Evolutionary conservation across 2,113 vertebrate species (phyloP), one percentile per base, ranked within the genome.

Genomic region (Tichodroma muraria): DNA sequence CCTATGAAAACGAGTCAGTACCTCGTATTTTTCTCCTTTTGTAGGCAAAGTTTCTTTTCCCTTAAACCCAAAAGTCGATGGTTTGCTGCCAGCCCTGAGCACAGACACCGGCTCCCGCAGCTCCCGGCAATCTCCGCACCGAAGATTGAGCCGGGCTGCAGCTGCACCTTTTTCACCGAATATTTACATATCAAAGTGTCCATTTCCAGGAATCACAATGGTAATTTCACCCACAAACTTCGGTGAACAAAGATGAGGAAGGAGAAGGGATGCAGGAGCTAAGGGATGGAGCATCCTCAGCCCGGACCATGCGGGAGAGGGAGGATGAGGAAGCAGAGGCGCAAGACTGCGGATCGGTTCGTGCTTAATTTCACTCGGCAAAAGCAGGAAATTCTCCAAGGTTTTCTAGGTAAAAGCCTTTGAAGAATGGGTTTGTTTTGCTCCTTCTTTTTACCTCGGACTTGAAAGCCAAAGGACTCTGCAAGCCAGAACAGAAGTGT

Each of bases 291-390:
- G 47, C 69, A 30, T 61, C 15, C 0, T 42, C 65, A 54, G 19
- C 56, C 52, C 2, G 1, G 52, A 31, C 2, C 18, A 0, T 0
- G 3, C 3, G 0, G 45, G 25, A 40, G 44, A 28, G 21, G 64
- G 60, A 65, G 17, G 40, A 44, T 21, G 70, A 57, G 28, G 33
- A 60, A 53, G 45, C 22, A 17, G 27, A 60, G 35, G 21, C 1
- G 0, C 23, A 3, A 18, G 42, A 31, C 31, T 60, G 59, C 0
- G 1, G 27, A 13, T 60, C 5, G 0, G 1, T 9, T 60, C 5
- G 2, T 28, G 56, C 21, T 44, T 40, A 33, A 79, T 60, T 56
- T 68, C 30, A 0, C 4, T 7, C 0, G 27, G 65, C 31, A 53
- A 64, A 49, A 65, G 23, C 54, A 65, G 23, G 54, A 72, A 35